Base-by-base conservation (phyloP, 37 sponge, comb jelly and placozoan species). In the Hexactinellida sp. region DNA sequence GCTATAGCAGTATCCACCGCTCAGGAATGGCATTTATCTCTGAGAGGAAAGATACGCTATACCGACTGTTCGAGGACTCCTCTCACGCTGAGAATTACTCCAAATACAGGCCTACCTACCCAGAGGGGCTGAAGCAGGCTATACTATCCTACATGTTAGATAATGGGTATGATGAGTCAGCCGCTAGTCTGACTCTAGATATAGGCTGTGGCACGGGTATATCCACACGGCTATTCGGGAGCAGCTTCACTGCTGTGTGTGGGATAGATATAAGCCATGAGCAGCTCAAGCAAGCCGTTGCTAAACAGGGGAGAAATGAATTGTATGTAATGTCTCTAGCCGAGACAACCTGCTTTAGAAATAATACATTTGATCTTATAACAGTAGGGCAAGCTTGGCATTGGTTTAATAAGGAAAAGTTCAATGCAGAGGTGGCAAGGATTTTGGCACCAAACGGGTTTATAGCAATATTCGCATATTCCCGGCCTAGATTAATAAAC, bases 361-460 rank as follows among this genome's bases (percentile, higher is more conserved):
- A 63, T 23, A 63, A 63, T n/a, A 63, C 76, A n/a, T 63, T 63
- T 63, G 76, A 63, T 23, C 21, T 63, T n/a, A 63, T 63, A 3
- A 63, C 76, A 21, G 76, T n/a, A 63, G 76, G 76, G 13, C 76
- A 63, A n/a, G 76, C 76, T n/a, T 63, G 76, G 76, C 76, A 63
- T n/a, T 63, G 21, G 21, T 63, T 63, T 63, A 23, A 63, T n/a
- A 1, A 23, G 3, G 76, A 63, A 3, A 63, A 23, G 13, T 63
- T 63, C 76, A 63, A 63, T n/a, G 30, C 3, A 63, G 76, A 63
- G 30, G 76, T 63, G 21, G 3, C 25, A 63, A 7, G 76, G 76
- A 63, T 63, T 21, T 63, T 63, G 13, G 76, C 76, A 21, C 76
- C 76, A 7, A 23, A 63, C 30, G 76, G 76, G 30, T 63, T 23